Evolutionary conservation across 2,797 vertebrate genomes (phyloP).

Genomic region (Limosa lapponica): DNA sequence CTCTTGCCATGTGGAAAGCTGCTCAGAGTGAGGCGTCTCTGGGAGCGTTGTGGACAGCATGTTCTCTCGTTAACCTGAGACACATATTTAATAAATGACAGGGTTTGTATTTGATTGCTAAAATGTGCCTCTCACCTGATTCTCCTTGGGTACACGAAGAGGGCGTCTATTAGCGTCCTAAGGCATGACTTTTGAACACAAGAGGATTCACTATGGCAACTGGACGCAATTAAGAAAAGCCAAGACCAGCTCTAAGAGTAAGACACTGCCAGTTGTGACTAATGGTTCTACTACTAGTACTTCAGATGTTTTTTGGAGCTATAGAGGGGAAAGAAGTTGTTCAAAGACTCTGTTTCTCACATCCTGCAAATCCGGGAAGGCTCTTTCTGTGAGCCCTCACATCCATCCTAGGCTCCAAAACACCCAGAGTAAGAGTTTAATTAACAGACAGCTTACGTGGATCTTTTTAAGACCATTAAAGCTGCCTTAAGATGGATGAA

Average conservation of each 20-base stretch:
- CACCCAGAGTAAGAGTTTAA: background rate
- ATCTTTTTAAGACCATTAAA: background rate
- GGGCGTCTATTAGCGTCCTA: background rate
- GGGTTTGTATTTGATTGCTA: background rate
- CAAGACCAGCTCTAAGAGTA: background rate
- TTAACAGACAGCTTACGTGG: background rate
- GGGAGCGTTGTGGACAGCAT: background rate
- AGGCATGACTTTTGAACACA: background rate
- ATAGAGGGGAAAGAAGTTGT: background rate
- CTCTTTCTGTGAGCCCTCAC: background rate
- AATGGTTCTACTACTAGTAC: background rate
- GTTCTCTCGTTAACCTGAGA: background rate
- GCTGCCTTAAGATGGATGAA: background rate
- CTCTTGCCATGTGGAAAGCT: conserved; percentile 28
- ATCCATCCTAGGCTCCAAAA: background rate
- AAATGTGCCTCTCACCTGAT: background rate
- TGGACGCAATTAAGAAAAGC: background rate
- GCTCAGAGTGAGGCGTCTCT: background rate
- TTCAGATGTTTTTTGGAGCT: background rate
- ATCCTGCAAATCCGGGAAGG: background rate
- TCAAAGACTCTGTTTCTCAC: background rate
- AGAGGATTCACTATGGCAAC: background rate
- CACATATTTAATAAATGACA: background rate
- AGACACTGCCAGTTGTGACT: background rate
- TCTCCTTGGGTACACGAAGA: background rate